A percentile compares a stretch with the other conserved stretches of the same genome.
Conservation (phyloP, 2,797 vertebrate genomes). For the Oryzias sinensis region DNA sequence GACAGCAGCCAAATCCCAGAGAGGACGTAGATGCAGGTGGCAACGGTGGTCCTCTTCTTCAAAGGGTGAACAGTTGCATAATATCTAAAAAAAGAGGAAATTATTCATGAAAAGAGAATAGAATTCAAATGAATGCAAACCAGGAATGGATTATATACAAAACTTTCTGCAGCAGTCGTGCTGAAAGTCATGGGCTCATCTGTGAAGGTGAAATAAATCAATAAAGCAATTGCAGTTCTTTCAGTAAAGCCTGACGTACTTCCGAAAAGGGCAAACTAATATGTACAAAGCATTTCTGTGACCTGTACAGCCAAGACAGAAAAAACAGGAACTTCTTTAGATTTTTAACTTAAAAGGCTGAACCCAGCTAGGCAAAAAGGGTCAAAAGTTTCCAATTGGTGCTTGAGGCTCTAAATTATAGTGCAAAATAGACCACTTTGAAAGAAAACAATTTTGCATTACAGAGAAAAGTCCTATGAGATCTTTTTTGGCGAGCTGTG, state of each 20-base stretch:
- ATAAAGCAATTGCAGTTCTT: slow-evolving; percentile 5
- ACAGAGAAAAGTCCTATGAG: neutral
- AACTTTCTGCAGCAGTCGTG: slow-evolving; percentile 1
- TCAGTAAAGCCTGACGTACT: neutral
- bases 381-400: slow-evolving; percentile 1
- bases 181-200: neutral
- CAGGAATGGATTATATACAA: neutral
- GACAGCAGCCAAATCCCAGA: slow-evolving; percentile 84
- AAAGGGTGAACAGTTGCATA: slow-evolving; percentile 84
- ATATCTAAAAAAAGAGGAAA: slow-evolving; percentile 66
- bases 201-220: slow-evolving; percentile 4
- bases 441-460: slow-evolving; percentile 2
- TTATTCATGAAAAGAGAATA: neutral
- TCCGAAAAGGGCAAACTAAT: neutral
- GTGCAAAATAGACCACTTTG: neutral
- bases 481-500: neutral
- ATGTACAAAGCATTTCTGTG: neutral
- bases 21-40: slow-evolving; percentile 74
- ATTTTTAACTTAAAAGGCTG: slow-evolving; percentile 2
- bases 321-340: slow-evolving; percentile 1
- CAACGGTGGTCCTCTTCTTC: slow-evolving; percentile 81
- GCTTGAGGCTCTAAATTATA: neutral
- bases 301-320: neutral
- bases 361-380: neutral
- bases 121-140: neutral